Base-by-base conservation (phyloP, 2,888 invertebrate species). In the Dolichomitus sp. region DNA sequence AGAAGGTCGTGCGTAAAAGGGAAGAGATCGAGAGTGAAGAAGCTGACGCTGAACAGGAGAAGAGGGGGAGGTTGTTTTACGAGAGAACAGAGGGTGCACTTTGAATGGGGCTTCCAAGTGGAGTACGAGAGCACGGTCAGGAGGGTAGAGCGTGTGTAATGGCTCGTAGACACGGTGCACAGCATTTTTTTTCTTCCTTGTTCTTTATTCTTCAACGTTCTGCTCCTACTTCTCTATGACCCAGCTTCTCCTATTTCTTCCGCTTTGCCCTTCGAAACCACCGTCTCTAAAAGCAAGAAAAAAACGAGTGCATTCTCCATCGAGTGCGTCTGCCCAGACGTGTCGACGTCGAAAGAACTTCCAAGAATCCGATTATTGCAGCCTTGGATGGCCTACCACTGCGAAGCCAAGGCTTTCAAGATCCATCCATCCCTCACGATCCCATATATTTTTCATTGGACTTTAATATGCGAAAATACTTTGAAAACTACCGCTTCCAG, bases 281-380 rank as follows among this genome's bases (percentile, higher is more conserved):
- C 17, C 42, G 23, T 61, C 69, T 1, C 40, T 5, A 23, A 57
- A 57, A 42, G 45, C 23, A 19, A 23, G 19, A 9, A 73, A 42
- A n/a, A 30, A 66, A 50, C 69, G 59, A 45, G 27, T 70, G 76
- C 72, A 75, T 72, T 79, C 80, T 81, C 65, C 50, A 19, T 76
- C 63, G 70, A 79, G 77, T 63, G 73, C 63, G 65, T 75, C 69
- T 48, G 19, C 54, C 30, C 33, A 45, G 66, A 77, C 68, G 61
- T 52, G 59, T 65, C 65, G 75, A 77, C 66, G 84, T 72, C 57
- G 81, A 79, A 83, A 88, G 81, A 84, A 84, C 84, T 87, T 82
- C 83, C 87, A 90, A 88, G 91, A 92, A 92, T 91, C 89, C 88
- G 89, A 92, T 92, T 91, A 92, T 90, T 89, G 88, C 89, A 86